Evolutionary conservation across 2,797 vertebrate species (phyloP).

Genomic region (Gobio occitaniae): DNA sequence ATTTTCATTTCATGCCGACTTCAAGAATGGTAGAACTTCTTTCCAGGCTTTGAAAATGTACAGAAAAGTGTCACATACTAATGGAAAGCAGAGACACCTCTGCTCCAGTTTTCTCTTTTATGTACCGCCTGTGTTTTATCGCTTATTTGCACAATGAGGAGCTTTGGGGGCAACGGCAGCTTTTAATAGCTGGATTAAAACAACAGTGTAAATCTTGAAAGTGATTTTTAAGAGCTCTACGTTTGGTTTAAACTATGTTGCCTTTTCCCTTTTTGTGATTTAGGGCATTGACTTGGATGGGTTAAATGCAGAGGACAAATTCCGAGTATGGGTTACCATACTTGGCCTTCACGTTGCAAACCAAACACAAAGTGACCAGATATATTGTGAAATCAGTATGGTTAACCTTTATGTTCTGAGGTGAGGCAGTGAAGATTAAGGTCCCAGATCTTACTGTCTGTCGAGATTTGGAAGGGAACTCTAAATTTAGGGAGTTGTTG

Average conservation of each 20-base stretch:
- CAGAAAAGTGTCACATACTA: constrained; percentile 25
- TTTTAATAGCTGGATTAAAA: background rate
- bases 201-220: background rate
- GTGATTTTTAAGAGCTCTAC: background rate
- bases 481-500: background rate
- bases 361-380: background rate
- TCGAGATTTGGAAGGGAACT: background rate
- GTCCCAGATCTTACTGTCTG: background rate
- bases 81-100: constrained; percentile 39
- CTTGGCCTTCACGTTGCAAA: background rate
- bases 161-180: background rate
- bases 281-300: background rate
- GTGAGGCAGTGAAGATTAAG: background rate
- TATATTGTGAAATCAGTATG: constrained; percentile 29
- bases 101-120: constrained; percentile 31
- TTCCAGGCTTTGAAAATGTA: background rate
- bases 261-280: background rate
- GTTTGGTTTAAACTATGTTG: background rate
- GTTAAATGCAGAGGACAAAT: background rate
- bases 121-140: constrained; percentile 16
- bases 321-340: background rate
- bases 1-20: background rate
- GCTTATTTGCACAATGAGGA: background rate
- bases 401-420: background rate
- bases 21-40: background rate